Base-by-base conservation (phyloP, 2,113 vertebrate genomes). In the Capreolus pygargus region DNA sequence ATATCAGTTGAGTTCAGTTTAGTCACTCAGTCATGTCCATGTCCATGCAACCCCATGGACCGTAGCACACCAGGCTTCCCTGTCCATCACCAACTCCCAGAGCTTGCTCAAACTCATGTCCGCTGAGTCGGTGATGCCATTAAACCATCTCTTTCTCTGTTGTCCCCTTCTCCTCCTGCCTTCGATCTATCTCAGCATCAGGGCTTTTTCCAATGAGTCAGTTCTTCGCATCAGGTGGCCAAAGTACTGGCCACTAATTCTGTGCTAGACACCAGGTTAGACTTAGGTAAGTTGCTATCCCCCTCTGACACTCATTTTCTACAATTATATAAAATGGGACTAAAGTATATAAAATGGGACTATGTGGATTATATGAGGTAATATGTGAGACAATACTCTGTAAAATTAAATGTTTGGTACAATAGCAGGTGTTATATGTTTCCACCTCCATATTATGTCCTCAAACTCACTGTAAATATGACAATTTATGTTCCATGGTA, bases 61-160 rank as follows among this genome's bases (percentile, higher is more conserved):
- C n/a, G 7, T n/a, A 36, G 16, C 64, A 67, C 64, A n/a, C 61
- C 16, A 67, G 33, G 64, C 8, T 67, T 7, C 64, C 16, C 16
- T 36, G 33, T 67, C 33, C 64, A 67, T n/a, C 33, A 36, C 64
- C 16, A 67, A 4, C n/a, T 36, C 33, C 33, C 0, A 4, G 64
- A 67, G 4, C 64, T 19, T 67, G 33, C 33, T 67, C 33, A 67
- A 10, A 67, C 64, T 67, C 64, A 67, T 2, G 33, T 67, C 64
- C 2, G 0, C n/a, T 67, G 64, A 67, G 16, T 67, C 4, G 0
- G 33, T 33, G 33, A 67, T 67, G 33, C 64, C 64, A 10, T n/a
- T 33, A n/a, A 67, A 67, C 33, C 33, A 1, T n/a, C 61, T 67
- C 33, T n/a, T 67, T 19, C 64, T 67, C 17, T 67, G 33, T 67